phyloP scores from a whole-genome alignment of 2,797 vertebrate species.

The Gallinago solitaria region DNA sequence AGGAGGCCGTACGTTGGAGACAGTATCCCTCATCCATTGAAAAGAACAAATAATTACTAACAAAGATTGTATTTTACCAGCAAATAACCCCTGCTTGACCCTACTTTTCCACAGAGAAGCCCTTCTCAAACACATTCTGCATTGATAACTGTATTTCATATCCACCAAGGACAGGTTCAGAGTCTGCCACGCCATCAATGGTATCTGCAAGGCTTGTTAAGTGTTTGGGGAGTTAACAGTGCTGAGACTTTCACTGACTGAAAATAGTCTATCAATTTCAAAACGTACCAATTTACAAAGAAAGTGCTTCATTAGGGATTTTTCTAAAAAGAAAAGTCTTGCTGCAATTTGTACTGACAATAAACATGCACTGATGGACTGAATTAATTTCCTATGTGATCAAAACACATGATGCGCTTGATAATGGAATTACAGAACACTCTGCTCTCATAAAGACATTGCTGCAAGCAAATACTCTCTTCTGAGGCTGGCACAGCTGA shows the following conservation, averaged over 20 bases:
- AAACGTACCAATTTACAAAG: not conserved
- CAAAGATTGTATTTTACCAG: not conserved
- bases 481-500: slow-evolving; percentile 2
- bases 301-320: not conserved
- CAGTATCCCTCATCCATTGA: not conserved
- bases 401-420: slow-evolving; percentile 31
- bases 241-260: not conserved
- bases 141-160: not conserved
- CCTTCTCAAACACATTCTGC: not conserved
- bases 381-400: slow-evolving; percentile 47
- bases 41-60: not conserved
- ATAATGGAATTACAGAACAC: slow-evolving; percentile 27
- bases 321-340: not conserved
- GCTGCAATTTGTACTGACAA: slow-evolving; percentile 16
- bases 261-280: not conserved
- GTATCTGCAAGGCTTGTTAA: not conserved
- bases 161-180: not conserved
- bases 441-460: not conserved
- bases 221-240: not conserved
- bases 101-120: not conserved
- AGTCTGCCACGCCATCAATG: not conserved
- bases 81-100: not conserved
- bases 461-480: not conserved
- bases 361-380: not conserved
- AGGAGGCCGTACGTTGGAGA: not conserved